Percentiles rank a stretch among this genome's conserved stretches.
These are phyloP conservation scores for Buphagus erythrorhynchus DNA, from an alignment of 2,797 vertebrate genomes.

Conservation along the genomic window DNA sequence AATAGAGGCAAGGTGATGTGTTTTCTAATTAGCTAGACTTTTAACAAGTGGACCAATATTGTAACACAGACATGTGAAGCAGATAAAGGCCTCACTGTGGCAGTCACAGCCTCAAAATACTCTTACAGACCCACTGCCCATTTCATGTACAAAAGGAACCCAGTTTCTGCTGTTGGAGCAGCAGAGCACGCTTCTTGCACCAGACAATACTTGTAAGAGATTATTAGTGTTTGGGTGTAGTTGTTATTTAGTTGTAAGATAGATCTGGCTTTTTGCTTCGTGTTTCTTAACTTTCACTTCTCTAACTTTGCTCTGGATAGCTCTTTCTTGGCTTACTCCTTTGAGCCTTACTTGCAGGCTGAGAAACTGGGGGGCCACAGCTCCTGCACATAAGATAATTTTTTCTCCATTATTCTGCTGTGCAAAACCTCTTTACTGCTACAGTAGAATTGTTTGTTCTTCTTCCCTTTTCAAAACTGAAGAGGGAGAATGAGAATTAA, in stretches of 20 bases:
- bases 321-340: neutral
- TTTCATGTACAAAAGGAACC: neutral
- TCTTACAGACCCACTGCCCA: neutral
- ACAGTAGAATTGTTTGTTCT: neutral
- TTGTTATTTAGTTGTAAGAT: neutral
- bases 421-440: neutral
- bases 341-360: neutral
- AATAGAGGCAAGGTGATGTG: neutral
- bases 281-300: neutral
- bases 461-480: neutral
- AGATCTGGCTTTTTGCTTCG: neutral
- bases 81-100: neutral
- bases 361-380: neutral
- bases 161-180: neutral
- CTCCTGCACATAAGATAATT: neutral
- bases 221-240: neutral
- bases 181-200: neutral
- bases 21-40: neutral
- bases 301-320: neutral
- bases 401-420: neutral
- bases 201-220: neutral
- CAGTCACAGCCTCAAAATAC: neutral
- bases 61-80: neutral
- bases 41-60: neutral
- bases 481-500: neutral